phyloP scores from a whole-genome alignment of 2,888 invertebrate species.

The Strigamia transsilvanica region DNA sequence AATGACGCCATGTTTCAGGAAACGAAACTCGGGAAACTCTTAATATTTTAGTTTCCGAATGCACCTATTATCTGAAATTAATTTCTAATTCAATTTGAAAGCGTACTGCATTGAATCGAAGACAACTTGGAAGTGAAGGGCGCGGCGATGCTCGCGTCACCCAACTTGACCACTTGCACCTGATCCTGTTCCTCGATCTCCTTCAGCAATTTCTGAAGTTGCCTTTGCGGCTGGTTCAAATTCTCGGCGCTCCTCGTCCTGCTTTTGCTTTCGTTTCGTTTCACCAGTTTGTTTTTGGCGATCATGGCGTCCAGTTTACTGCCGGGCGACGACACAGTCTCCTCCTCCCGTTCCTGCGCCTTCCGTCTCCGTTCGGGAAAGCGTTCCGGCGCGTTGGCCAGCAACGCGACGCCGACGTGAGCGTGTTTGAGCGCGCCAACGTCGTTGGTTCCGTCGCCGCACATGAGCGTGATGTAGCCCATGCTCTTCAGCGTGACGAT shows the following conservation, averaged over 20 bases:
- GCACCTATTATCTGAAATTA: too few relatives aligned
- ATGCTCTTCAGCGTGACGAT: constrained; percentile 86
- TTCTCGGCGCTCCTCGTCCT: not conserved
- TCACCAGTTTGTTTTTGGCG: constrained; percentile 61
- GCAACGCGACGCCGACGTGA: constrained; percentile 91
- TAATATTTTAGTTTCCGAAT: too few relatives aligned
- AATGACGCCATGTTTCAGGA: too few relatives aligned
- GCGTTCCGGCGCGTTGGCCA: constrained; percentile 78
- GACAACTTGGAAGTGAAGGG: constrained; percentile 98
- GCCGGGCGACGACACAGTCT: not conserved
- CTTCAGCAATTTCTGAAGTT: constrained; percentile 63
- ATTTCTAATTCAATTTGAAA: too few relatives aligned
- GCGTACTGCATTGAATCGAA: constrained; percentile 92
- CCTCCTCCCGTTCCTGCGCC: constrained; percentile 53
- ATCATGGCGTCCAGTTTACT: constrained; percentile 56
- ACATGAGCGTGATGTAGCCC: constrained; percentile 95
- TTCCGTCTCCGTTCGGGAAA: constrained; percentile 61
- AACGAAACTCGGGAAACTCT: too few relatives aligned
- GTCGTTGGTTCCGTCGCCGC: constrained; percentile 99
- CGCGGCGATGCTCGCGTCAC: constrained; percentile 98
- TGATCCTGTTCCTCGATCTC: constrained; percentile 88
- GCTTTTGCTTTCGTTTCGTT: constrained; percentile 57
- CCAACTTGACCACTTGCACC: constrained; percentile 89
- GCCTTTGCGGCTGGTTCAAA: constrained; percentile 57
- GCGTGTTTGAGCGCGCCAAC: constrained; percentile 99